phyloP scores from a whole-genome alignment of 1,140 invertebrate species.

The Littorina saxatilis region DNA sequence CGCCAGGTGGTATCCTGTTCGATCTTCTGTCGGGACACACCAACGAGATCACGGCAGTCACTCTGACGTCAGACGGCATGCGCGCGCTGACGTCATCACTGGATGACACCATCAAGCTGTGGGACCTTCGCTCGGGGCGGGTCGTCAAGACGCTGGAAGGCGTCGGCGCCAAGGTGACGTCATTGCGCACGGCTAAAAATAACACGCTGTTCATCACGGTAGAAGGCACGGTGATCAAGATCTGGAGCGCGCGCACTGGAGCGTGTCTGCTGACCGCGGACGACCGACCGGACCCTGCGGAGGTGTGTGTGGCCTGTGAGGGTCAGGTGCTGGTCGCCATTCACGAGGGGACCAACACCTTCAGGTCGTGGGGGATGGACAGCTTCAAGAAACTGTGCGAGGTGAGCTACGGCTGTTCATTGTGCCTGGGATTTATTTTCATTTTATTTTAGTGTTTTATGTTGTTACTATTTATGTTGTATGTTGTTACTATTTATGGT shows the following conservation, averaged over 20 bases:
- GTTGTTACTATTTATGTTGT: no score
- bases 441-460: no score
- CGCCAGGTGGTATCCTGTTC: slow-evolving; percentile 70
- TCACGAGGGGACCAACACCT: slow-evolving; percentile 69
- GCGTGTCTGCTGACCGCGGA: slow-evolving; percentile 57
- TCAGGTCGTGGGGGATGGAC: slow-evolving; percentile 68
- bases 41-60: slow-evolving; percentile 69
- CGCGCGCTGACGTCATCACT: slow-evolving; percentile 66
- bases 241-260: slow-evolving; percentile 61
- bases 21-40: slow-evolving; percentile 71
- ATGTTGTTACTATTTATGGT: no score
- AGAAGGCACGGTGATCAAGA: slow-evolving; percentile 61
- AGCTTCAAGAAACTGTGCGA: slow-evolving; percentile 54
- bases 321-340: slow-evolving; percentile 65
- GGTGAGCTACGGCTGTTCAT: no score
- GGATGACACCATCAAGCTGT: slow-evolving; percentile 72
- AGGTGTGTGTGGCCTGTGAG: slow-evolving; percentile 62
- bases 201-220: slow-evolving; percentile 65
- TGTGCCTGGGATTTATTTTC: no score
- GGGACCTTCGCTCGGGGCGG: slow-evolving; percentile 69
- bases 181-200: slow-evolving; percentile 58
- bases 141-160: slow-evolving; percentile 68
- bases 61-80: slow-evolving; percentile 68
- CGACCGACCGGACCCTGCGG: slow-evolving; percentile 66
- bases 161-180: slow-evolving; percentile 63